Base-by-base conservation (phyloP, 2,888 invertebrate species). In the Escarpia spicata region DNA sequence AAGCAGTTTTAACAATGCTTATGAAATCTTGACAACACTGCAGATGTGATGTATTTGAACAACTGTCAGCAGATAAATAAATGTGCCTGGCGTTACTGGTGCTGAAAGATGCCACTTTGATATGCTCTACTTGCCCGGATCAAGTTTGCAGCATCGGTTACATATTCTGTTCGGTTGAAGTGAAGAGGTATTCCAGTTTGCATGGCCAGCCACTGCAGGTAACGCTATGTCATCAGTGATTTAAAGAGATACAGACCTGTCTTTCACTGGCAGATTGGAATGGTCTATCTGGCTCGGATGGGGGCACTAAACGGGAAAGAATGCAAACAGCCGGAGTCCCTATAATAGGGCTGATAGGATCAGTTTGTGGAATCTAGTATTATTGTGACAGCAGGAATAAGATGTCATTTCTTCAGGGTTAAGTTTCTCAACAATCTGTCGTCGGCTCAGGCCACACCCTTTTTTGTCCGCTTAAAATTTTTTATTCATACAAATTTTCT, bases 91-190 rank as follows among this genome's bases (percentile, higher is more conserved):
- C 19, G 26, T 75, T n/a, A 19, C n/a, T 75, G 75, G 75, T 26
- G n/a, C 75, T 75, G 75, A 75, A 75, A 75, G 75, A n/a, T 75
- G 75, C 75, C n/a, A 75, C 75, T 75, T 75, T 75, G 75, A 26
- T 75, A 26, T 26, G 75, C 19, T 75, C 75, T 75, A 26, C 75
- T 75, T 26, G 75, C 19, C 75, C 6, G 75, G 75, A 75, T 26
- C 75, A 75, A 6, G 75, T 75, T 75, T 26, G 19, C 75, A 26
- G 75, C 75, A 75, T 75, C 75, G 4, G 19, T 75, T 75, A n/a
- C 75, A 75, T 75, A 75, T 75, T 26, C 75, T 26, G 75, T 75
- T 75, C 26, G 6, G 6, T 26, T 26, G 26, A 75, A 75, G 75
- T 75, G 75, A 75, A 26, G 75, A 75, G 75, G 75, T 75, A 75